These are phyloP conservation scores for Phortica magna DNA, from an alignment of 2,888 invertebrate species.

Conservation along the genomic window DNA sequence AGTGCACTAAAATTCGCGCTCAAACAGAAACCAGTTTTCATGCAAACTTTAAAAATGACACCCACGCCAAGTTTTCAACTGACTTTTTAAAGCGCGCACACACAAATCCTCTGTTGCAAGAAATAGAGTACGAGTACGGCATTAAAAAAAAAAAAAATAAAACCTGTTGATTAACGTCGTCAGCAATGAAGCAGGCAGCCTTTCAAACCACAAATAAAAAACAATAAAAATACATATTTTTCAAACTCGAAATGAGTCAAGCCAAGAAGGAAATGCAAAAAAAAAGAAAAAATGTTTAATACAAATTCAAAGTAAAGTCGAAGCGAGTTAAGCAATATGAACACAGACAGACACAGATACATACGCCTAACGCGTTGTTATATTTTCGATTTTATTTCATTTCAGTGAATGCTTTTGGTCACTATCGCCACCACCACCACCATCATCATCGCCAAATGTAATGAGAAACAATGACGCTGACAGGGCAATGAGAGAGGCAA, in stretches of 20 bases:
- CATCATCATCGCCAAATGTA: conserved; percentile 3
- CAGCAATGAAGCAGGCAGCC: no score
- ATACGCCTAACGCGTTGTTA: not conserved
- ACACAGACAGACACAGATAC: conserved; percentile 14
- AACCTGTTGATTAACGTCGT: conserved; percentile 19
- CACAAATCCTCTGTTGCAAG: not conserved
- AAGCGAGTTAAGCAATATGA: not conserved
- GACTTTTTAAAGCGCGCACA: not conserved
- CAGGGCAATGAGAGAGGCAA: not conserved
- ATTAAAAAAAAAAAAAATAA: not conserved
- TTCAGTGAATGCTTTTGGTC: not conserved
- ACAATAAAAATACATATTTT: not conserved
- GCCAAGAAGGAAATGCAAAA: not conserved
- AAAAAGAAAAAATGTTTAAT: not conserved
- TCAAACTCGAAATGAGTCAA: not conserved
- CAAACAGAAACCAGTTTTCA: not conserved
- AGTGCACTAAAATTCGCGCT: no score
- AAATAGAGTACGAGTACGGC: not conserved
- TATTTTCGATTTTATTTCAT: conserved; percentile 16
- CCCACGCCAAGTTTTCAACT: not conserved
- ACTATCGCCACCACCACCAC: not conserved
- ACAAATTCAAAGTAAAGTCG: not conserved
- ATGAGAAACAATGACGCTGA: conserved; percentile 29
- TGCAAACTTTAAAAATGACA: conserved; percentile 13
- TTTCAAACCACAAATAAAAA: no score